These are phyloP conservation scores for Stratiomys singularior DNA, from an alignment of 2,888 invertebrate species.

Conservation along the genomic window DNA sequence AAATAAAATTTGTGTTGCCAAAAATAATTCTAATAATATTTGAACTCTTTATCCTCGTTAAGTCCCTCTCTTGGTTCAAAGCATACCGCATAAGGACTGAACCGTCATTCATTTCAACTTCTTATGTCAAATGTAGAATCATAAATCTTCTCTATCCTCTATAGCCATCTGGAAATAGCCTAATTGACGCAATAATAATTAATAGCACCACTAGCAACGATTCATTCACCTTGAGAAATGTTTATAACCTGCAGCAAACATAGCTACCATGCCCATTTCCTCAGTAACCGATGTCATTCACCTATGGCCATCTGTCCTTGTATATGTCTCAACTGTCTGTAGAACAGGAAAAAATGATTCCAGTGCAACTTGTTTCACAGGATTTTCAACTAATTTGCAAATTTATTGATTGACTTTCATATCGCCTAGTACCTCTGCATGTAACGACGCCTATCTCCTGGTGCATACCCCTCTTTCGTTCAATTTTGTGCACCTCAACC, in stretches of 20 bases:
- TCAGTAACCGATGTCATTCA: not conserved
- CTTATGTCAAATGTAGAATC: not conserved
- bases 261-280: too few relatives aligned
- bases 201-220: too few relatives aligned
- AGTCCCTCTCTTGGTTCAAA: too few relatives aligned
- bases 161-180: too few relatives aligned
- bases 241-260: too few relatives aligned
- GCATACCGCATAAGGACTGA: too few relatives aligned
- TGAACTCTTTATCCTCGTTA: too few relatives aligned
- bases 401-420: slow-evolving; percentile 41
- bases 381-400: slow-evolving; percentile 28
- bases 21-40: too few relatives aligned
- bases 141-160: not conserved
- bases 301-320: not conserved
- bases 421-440: not conserved
- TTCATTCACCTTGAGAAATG: too few relatives aligned
- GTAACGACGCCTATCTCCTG: not conserved
- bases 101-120: too few relatives aligned
- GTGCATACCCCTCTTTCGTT: not conserved
- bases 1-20: too few relatives aligned
- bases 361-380: slow-evolving; percentile 11
- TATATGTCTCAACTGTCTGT: not conserved
- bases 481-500: not conserved
- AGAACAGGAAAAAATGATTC: not conserved
- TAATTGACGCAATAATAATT: too few relatives aligned